A percentile compares a stretch with the other conserved stretches of the same genome.
These are phyloP conservation scores for Synchiropus splendidus DNA, from an alignment of 2,113 vertebrate species.

Conservation along the genomic window DNA sequence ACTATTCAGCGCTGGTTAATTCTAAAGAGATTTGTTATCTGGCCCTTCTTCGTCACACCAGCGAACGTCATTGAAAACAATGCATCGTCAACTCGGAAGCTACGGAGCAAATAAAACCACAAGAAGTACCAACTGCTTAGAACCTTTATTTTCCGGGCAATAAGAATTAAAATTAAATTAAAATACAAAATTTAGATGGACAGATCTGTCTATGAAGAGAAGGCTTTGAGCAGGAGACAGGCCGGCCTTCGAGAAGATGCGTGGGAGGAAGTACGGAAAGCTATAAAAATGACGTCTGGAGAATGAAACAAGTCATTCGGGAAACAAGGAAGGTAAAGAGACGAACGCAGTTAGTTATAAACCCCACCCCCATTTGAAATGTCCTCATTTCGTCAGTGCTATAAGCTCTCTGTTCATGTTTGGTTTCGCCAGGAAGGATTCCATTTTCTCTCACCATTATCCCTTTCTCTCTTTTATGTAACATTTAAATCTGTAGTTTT, in stretches of 20 bases:
- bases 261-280: slow-evolving; percentile 31
- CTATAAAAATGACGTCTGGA: slow-evolving; percentile 27
- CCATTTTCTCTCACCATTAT: slow-evolving; percentile 14
- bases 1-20: too few species aligned
- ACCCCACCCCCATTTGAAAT: slow-evolving; percentile 53
- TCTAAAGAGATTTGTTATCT: too few species aligned
- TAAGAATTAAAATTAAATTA: slow-evolving; percentile 67
- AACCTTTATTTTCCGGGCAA: slow-evolving; percentile 72
- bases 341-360: slow-evolving; percentile 55
- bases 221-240: slow-evolving; percentile 35
- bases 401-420: slow-evolving; percentile 48
- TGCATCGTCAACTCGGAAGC: too few species aligned
- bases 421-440: slow-evolving; percentile 36
- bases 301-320: slow-evolving; percentile 23
- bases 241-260: slow-evolving; percentile 15
- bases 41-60: too few species aligned
- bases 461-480: slow-evolving; percentile 48
- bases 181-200: slow-evolving; percentile 65
- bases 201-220: slow-evolving; percentile 33
- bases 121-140: slow-evolving; percentile 61
- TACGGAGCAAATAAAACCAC: slow-evolving; percentile 5
- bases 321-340: slow-evolving; percentile 1
- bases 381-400: slow-evolving; percentile 63
- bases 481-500: slow-evolving; percentile 69
- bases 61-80: too few species aligned